Percentiles rank a stretch among this genome's conserved stretches.
phyloP scores from a whole-genome alignment of 1,140 invertebrate species.

The Colletes gigas region DNA sequence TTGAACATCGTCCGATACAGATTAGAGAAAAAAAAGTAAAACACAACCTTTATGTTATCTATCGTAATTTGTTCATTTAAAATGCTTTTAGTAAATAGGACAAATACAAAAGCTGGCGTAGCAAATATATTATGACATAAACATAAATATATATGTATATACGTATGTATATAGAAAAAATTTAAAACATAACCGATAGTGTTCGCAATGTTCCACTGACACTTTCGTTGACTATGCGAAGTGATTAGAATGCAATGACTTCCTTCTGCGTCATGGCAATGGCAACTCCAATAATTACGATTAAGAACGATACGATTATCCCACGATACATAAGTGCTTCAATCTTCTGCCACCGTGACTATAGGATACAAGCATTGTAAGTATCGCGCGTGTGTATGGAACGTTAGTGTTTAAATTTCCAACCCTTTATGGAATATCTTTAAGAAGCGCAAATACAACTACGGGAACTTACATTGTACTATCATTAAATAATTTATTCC shows the following conservation, averaged over 20 bases:
- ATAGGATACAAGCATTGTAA: slow-evolving; percentile 57
- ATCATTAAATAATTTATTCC: not conserved
- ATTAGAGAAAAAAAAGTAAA: no score
- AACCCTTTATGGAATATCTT: slow-evolving; percentile 20
- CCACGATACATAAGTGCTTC: slow-evolving; percentile 67
- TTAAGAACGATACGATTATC: slow-evolving; percentile 71
- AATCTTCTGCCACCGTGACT: slow-evolving; percentile 71
- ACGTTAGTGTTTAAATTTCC: slow-evolving; percentile 51
- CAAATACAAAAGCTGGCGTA: slow-evolving; percentile 38
- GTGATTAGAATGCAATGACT: slow-evolving; percentile 42
- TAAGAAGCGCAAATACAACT: not conserved
- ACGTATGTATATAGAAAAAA: slow-evolving; percentile 32
- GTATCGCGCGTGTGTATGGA: slow-evolving; percentile 20
- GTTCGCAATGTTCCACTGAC: slow-evolving; percentile 42
- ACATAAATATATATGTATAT: slow-evolving; percentile 28
- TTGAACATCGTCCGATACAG: no score
- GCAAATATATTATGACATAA: slow-evolving; percentile 45
- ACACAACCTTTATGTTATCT: no score
- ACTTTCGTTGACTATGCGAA: slow-evolving; percentile 41
- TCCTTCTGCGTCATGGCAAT: slow-evolving; percentile 51
- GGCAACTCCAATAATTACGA: slow-evolving; percentile 68
- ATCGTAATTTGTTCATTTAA: no score
- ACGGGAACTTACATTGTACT: not conserved
- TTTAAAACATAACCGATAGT: slow-evolving; percentile 49
- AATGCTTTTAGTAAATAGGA: slow-evolving; percentile 31